Evolutionary conservation across 2,888 invertebrate genomes (phyloP), one percentile per base, ranked within the genome.

Genomic region (Machimus rusticus): DNA sequence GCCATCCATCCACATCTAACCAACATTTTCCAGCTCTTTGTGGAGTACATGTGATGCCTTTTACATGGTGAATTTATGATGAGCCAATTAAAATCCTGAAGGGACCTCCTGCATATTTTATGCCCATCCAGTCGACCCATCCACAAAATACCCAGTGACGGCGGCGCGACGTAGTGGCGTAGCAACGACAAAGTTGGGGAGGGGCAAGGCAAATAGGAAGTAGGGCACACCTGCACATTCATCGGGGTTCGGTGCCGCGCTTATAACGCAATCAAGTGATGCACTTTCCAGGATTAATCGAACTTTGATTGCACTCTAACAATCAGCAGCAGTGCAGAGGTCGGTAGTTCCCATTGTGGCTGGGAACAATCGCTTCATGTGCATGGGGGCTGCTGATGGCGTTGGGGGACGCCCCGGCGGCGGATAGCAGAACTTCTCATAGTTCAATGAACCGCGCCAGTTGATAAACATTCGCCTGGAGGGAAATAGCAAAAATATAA

Each of bases 61-160:
- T 87, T 87, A 84, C 87, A 87, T 90, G 91, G 87, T 91, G 91
- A 91, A 91, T 91, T 91, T 91, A 90, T 91, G 90, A 91, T 91
- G 90, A 91, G 90, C 91, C 91, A 91, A 91, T 91, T 91, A 91
- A 91, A 91, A 91, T 90, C 90, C 85, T 85, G 85, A 85, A 46
- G 85, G 46, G 82, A 23, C 43, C 34, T 23, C 57, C 57, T 85
- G 85, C 39, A 85, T 85, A 85, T 74, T 85, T 85, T 74, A 85
- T 85, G 46, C 39, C 8, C 19, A 12, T 37, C 19, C 34, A 23
- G 74, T n/a, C 39, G 37, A 74, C 12, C 39, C 19, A 84, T 74
- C 84, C 39, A 23, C 66, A 84, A 66, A 74, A 74, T 74, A 31
- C 19, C 74, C 85, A 8, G 28, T 16, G n/a, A 23, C 28, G 28